Evolutionary conservation across 2,113 vertebrate species (phyloP), one percentile per base, ranked within the genome.

Genomic region (Lipophrys pholis): DNA sequence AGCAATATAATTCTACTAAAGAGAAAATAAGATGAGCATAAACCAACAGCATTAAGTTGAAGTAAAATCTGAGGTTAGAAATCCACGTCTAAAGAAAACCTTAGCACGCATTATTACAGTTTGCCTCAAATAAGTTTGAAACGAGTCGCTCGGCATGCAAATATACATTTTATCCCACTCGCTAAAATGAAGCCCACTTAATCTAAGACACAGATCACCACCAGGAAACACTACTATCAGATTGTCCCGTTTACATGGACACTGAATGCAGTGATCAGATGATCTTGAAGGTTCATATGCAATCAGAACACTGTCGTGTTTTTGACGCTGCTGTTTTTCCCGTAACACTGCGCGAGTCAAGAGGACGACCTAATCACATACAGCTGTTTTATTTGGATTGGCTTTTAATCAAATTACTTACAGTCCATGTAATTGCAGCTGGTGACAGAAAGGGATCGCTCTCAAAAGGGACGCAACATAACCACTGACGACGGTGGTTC

Each of bases 161-260:
- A 35, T 8, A 39, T 15, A 7, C 39, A 16, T 71, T 73, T 79
- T 21, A 76, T 51, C 69, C 70, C 21, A 51, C 36, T 45, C 55
- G 46, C 63, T 59, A 16, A 16, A 41, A 39, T 42, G 21, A 41
- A 78, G 35, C 8, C n/a, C 11, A 11, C n/a, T 46, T 41, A 68
- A 42, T 73, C 64, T 51, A 8, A 21, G 65, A 64, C 35, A 65
- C 50, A 59, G 21, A 11, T 3, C 42, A 21, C 38, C 61, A 63
- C 17, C 9, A 4, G n/a, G 30, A 49, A 65, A 70, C 3, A 11
- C 51, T n/a, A n/a, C n/a, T n/a, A 30, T 30, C 21, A 2, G 38
- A 76, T 30, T 84, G 11, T 30, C 21, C 21, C 21, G 21, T 30
- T 30, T 2, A 30, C 21, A 30, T 30, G 21, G 21, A 30, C 21